Conservation (phyloP, 1,140 invertebrate species). For the Calliopsis andreniformis region DNA sequence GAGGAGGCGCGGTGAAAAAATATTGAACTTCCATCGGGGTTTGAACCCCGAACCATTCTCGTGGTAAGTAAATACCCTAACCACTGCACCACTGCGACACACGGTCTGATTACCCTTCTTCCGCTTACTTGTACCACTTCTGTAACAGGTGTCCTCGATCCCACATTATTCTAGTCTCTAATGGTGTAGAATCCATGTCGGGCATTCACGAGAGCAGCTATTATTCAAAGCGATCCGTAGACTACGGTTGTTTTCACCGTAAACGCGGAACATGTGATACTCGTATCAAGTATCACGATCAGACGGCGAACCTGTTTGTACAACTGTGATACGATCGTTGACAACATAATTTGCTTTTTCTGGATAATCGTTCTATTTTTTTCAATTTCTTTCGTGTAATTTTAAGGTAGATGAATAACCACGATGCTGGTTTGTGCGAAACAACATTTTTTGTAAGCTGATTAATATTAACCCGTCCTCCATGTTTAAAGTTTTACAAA, state of each 20-base stretch:
- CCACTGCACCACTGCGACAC: not conserved
- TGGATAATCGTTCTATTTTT: too few relatives aligned
- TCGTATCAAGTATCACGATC: conserved; percentile 3
- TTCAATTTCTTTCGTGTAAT: too few relatives aligned
- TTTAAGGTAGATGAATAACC: not conserved
- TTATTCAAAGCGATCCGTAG: conserved; percentile 25
- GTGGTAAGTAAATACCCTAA: not conserved
- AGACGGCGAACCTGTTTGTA: too few relatives aligned
- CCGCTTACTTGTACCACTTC: not conserved
- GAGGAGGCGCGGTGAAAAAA: not conserved
- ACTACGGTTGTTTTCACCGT: not conserved
- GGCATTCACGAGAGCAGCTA: conserved; percentile 3
- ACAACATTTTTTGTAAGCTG: not conserved
- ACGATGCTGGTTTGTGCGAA: not conserved
- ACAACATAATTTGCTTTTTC: too few relatives aligned
- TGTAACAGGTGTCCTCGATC: conserved; percentile 25
- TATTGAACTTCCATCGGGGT: not conserved
- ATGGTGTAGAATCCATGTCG: conserved; percentile 33
- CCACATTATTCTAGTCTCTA: conserved; percentile 27
- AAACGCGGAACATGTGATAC: not conserved
- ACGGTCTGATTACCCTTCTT: not conserved
- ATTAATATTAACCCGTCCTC: not conserved
- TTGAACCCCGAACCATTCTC: not conserved
- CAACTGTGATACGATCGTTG: too few relatives aligned
- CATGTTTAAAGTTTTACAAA: not conserved